Conservation (phyloP, 2,113 vertebrate species). For the Mustelus asterias region DNA sequence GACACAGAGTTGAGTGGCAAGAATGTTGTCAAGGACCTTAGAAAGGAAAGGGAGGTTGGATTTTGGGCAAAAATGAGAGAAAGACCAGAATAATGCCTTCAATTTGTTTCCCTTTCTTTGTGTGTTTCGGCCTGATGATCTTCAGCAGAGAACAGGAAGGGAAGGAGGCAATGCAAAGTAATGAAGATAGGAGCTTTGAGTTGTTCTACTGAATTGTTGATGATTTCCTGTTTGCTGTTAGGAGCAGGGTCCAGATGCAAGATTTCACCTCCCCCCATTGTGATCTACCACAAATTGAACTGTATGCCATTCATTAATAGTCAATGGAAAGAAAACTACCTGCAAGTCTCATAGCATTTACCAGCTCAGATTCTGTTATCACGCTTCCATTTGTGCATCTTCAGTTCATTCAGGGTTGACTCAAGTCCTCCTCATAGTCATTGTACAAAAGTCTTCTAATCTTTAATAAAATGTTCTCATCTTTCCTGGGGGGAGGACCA, state of each 20-base stretch:
- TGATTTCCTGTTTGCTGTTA: not conserved
- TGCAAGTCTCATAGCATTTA: too few species aligned
- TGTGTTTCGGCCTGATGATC: not conserved
- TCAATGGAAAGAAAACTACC: too few species aligned
- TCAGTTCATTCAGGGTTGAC: not conserved
- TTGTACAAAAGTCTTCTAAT: not conserved
- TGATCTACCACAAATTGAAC: not conserved
- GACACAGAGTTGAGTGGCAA: not conserved
- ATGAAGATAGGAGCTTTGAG: not conserved
- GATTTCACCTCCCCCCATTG: not conserved
- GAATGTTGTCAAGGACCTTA: not conserved
- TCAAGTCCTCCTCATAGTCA: not conserved
- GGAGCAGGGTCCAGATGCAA: not conserved
- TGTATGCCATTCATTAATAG: not conserved
- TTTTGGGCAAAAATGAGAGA: not conserved
- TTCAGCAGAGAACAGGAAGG: not conserved
- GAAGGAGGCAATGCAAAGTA: not conserved
- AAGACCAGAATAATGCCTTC: too few species aligned
- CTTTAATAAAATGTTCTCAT: not conserved
- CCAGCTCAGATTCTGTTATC: too few species aligned
- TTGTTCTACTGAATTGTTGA: not conserved
- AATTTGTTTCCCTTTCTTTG: too few species aligned
- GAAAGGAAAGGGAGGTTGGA: not conserved
- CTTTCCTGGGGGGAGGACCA: not conserved
- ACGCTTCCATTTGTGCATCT: too few species aligned